phyloP scores from a whole-genome alignment of 2,888 invertebrate species.

The Xylota sylvarum region DNA sequence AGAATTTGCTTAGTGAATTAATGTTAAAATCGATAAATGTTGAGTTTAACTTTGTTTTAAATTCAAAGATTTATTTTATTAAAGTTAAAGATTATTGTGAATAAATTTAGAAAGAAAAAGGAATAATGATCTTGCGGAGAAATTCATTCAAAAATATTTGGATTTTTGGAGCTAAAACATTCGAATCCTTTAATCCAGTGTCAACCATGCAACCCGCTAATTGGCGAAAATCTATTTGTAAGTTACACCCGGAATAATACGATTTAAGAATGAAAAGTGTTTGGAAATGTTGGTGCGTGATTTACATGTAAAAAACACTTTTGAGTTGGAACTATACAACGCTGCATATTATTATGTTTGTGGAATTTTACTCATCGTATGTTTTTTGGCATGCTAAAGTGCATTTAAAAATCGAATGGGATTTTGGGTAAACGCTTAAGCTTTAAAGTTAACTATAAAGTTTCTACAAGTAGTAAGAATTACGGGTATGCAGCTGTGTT shows the following conservation, averaged over 20 bases:
- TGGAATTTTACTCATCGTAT: too few species aligned
- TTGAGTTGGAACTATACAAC: too few species aligned
- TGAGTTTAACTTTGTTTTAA: conserved; percentile 64
- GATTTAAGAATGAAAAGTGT: not conserved
- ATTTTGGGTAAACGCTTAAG: too few species aligned
- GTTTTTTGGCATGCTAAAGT: too few species aligned
- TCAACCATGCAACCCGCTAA: conserved; percentile 51
- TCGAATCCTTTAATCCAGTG: conserved; percentile 43
- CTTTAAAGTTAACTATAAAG: too few species aligned
- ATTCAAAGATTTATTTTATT: conserved; percentile 54
- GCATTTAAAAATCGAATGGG: too few species aligned
- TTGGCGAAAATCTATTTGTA: conserved; percentile 55
- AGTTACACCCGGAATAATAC: conserved; percentile 24
- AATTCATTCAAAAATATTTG: conserved; percentile 59
- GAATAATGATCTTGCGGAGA: conserved; percentile 56
- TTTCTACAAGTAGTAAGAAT: too few species aligned
- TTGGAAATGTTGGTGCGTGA: conserved; percentile 4
- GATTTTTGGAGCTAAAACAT: conserved; percentile 47
- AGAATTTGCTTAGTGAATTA: not conserved
- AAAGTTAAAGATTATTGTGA: not conserved
- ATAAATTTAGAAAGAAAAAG: conserved; percentile 9
- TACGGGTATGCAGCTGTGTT: too few species aligned
- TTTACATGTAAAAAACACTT: conserved; percentile 17
- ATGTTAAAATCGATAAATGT: conserved; percentile 46
- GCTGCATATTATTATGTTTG: too few species aligned